A percentile compares a stretch with the other conserved stretches of the same genome.
phyloP scores from a whole-genome alignment of 2,888 invertebrate genomes.

The Yponomeuta sedellus region DNA sequence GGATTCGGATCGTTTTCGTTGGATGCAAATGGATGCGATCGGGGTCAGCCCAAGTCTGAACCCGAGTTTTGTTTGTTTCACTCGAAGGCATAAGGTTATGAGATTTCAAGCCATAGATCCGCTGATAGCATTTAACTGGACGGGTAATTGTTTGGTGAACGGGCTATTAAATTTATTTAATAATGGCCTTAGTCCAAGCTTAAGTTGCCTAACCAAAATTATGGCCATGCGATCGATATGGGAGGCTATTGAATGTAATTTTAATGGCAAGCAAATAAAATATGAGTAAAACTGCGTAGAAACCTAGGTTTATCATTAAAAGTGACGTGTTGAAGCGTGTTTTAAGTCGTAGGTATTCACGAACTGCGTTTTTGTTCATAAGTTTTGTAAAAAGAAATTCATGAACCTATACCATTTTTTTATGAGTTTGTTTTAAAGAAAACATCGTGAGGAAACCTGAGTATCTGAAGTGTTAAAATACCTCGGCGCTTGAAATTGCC shows the following conservation, averaged over 20 bases:
- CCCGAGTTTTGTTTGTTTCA: constrained; percentile 44
- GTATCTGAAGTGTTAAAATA: too few relatives aligned
- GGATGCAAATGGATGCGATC: constrained; percentile 34
- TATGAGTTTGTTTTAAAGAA: too few relatives aligned
- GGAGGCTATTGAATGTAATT: constrained; percentile 52
- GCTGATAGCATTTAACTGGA: constrained; percentile 68
- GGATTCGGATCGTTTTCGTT: constrained; percentile 24
- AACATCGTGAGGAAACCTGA: too few relatives aligned
- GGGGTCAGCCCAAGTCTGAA: constrained; percentile 29
- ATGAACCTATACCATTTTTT: too few relatives aligned
- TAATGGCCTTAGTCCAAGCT: constrained; percentile 62
- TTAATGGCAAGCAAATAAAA: constrained; percentile 42
- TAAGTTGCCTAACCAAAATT: constrained; percentile 59
- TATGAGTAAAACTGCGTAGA: constrained; percentile 25
- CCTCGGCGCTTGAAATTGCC: too few relatives aligned
- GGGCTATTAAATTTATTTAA: constrained; percentile 61
- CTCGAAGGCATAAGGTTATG: constrained; percentile 69
- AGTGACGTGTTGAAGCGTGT: background rate
- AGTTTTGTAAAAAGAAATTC: too few relatives aligned
- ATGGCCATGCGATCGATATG: constrained; percentile 42
- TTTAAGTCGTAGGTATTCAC: background rate
- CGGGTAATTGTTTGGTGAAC: constrained; percentile 69
- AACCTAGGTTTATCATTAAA: background rate
- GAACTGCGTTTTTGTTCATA: too few relatives aligned
- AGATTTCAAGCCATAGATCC: constrained; percentile 70